Percentiles rank a stretch among this genome's conserved stretches.
Conservation (phyloP, 2,888 invertebrate genomes). For the Eurois occulta region DNA sequence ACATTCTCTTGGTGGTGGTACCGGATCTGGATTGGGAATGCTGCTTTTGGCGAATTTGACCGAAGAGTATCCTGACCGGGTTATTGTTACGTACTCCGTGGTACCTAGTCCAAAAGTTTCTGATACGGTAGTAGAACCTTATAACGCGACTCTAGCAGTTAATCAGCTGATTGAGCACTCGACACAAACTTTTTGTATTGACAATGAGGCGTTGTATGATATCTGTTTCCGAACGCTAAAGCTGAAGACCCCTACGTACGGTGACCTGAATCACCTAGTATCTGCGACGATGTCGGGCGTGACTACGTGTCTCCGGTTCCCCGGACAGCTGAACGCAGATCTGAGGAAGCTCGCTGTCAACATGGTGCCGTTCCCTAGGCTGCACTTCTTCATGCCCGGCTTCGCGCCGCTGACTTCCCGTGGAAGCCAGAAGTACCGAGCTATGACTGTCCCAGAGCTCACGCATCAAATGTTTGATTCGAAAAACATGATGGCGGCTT, state of each 20-base stretch:
- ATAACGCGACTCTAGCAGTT: constrained; percentile 92
- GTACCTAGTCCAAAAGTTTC: constrained; percentile 94
- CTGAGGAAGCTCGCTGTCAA: constrained; percentile 89
- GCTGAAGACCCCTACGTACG: constrained; percentile 93
- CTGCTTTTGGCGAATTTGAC: constrained; percentile 92
- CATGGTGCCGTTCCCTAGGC: constrained; percentile 93
- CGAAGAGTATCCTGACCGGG: constrained; percentile 94
- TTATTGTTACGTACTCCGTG: constrained; percentile 92
- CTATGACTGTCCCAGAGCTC: constrained; percentile 96
- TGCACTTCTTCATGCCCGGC: constrained; percentile 90
- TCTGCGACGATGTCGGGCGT: constrained; percentile 85
- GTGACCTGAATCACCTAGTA: constrained; percentile 92
- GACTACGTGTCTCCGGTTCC: constrained; percentile 84
- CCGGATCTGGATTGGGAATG: constrained; percentile 94
- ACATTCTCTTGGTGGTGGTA: constrained; percentile 93
- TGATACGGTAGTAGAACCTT: constrained; percentile 92
- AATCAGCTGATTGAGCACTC: constrained; percentile 93
- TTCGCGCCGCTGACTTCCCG: constrained; percentile 93
- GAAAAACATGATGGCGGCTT: constrained; percentile 99
- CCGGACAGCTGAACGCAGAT: constrained; percentile 93
- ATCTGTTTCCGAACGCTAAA: constrained; percentile 94
- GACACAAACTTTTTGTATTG: constrained; percentile 92
- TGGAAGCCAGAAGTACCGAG: constrained; percentile 95
- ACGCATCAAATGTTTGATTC: constrained; percentile 97
- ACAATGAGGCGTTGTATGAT: constrained; percentile 94